Evolutionary conservation across 2,113 vertebrate species (phyloP).

Genomic region (Glaucomys volans): DNA sequence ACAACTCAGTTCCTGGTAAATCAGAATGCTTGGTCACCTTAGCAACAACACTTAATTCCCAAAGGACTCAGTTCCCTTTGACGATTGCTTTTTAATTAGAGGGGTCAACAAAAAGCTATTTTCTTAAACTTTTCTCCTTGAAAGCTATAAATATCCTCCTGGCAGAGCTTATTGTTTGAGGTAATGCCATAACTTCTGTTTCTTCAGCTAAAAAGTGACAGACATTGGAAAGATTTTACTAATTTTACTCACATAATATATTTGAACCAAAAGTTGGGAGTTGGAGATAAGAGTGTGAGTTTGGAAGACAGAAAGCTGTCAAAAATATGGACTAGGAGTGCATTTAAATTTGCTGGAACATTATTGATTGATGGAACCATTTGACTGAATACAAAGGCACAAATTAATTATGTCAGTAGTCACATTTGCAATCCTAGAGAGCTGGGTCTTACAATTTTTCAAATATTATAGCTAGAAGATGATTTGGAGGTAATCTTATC

Average conservation of each 20-base stretch:
- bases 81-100: slow-evolving; percentile 54
- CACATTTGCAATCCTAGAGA: slow-evolving; percentile 16
- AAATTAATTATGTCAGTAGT: slow-evolving; percentile 1
- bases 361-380: slow-evolving; percentile 28
- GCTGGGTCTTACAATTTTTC: background rate
- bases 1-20: slow-evolving; percentile 22
- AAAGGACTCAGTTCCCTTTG: background rate
- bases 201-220: slow-evolving; percentile 53
- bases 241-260: slow-evolving; percentile 38
- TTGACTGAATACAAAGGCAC: slow-evolving; percentile 2
- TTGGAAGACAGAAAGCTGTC: slow-evolving; percentile 22
- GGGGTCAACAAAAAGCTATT: slow-evolving; percentile 36
- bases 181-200: slow-evolving; percentile 39
- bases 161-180: slow-evolving; percentile 38
- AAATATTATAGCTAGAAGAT: slow-evolving; percentile 9
- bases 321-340: background rate
- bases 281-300: background rate
- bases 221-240: slow-evolving; percentile 34
- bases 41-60: slow-evolving; percentile 54
- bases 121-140: slow-evolving; percentile 64
- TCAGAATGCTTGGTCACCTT: slow-evolving; percentile 58
- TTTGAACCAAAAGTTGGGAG: slow-evolving; percentile 2
- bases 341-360: background rate
- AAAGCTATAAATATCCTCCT: slow-evolving; percentile 48
- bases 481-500: background rate